phyloP scores from a whole-genome alignment of 2,888 invertebrate species.

The Lepidocyrtoides sp. region DNA sequence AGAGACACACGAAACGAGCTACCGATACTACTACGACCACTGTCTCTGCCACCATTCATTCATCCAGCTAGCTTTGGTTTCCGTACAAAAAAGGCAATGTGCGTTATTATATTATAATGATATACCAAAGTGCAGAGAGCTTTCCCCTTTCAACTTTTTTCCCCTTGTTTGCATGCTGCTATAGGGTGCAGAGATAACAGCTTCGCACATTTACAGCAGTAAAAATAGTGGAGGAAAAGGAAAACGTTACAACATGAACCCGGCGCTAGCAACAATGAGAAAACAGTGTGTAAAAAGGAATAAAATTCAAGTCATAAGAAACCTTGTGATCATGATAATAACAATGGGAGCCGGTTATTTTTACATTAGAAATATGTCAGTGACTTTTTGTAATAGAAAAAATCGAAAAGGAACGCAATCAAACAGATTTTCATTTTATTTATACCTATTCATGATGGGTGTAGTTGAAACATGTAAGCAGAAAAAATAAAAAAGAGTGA shows the following conservation, averaged over 20 bases:
- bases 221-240: neutral
- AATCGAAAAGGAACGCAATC: neutral
- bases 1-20: neutral
- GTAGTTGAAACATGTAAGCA: neutral
- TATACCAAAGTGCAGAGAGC: conserved; percentile 17
- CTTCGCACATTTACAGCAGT: neutral
- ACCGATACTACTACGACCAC: neutral
- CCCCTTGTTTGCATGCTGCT: neutral
- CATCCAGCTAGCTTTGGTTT: neutral
- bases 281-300: neutral
- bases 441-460: neutral
- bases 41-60: conserved; percentile 35
- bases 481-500: neutral
- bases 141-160: conserved; percentile 5
- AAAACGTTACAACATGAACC: neutral
- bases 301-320: no score
- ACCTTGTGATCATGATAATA: neutral
- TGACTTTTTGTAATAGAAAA: neutral
- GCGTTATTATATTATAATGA: conserved; percentile 21
- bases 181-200: conserved; percentile 15
- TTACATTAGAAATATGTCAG: neutral
- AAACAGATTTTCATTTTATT: no score
- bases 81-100: neutral
- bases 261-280: neutral
- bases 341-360: conserved; percentile 36